A percentile compares a stretch with the other conserved stretches of the same genome.
phyloP scores from a whole-genome alignment of 2,797 vertebrate species.

The Helostoma temminkii region DNA sequence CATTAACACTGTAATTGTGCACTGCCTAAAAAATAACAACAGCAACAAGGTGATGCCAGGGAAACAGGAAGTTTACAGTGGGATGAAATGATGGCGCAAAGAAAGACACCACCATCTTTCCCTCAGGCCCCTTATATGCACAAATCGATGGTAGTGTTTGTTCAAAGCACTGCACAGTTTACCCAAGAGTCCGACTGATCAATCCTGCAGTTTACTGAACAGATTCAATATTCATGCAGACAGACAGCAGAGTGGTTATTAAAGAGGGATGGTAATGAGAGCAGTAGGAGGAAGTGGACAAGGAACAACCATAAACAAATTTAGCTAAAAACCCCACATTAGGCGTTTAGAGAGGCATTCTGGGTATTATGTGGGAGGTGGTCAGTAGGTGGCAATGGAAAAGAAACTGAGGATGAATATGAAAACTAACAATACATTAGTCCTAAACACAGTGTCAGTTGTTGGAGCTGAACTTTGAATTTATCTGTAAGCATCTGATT shows the following conservation, averaged over 20 bases:
- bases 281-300: background rate
- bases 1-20: slow-evolving; percentile 63
- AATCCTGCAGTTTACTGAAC: slow-evolving; percentile 43
- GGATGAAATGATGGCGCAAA: background rate
- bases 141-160: slow-evolving; percentile 62
- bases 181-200: slow-evolving; percentile 48
- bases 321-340: too few relatives aligned
- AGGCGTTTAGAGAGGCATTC: too few relatives aligned
- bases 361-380: background rate
- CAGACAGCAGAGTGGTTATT: background rate
- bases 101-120: background rate
- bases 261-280: background rate
- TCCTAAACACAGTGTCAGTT: too few relatives aligned
- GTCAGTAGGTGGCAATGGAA: too few relatives aligned
- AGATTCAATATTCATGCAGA: slow-evolving; percentile 38
- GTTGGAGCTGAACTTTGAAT: too few relatives aligned
- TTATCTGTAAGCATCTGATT: too few relatives aligned
- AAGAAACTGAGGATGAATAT: too few relatives aligned
- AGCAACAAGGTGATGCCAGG: slow-evolving; percentile 1
- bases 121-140: slow-evolving; percentile 18
- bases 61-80: slow-evolving; percentile 29
- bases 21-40: slow-evolving; percentile 17
- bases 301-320: background rate
- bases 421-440: too few relatives aligned
- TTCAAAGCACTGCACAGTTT: slow-evolving; percentile 51